Base-by-base conservation (phyloP, 2,113 vertebrate genomes). In the Phoenicopterus ruber region DNA sequence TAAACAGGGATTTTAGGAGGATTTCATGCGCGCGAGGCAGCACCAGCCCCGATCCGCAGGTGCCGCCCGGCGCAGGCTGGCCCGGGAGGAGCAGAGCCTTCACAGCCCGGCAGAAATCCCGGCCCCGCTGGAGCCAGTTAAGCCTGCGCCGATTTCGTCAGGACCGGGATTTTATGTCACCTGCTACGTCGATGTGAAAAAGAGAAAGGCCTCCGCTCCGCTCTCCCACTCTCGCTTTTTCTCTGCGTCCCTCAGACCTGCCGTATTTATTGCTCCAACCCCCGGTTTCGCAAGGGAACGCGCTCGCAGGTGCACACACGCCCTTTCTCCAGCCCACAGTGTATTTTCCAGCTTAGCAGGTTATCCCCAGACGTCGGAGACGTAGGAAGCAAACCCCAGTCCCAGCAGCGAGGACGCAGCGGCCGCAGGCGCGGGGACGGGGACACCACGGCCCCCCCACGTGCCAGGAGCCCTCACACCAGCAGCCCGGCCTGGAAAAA, bases 311-410 rank as follows among this genome's bases (percentile, higher is more conserved):
- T 44, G 92, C 82, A 63, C 79, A 59, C 93, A 32, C 83, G 1
- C 84, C 94, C 89, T 71, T 67, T 38, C 94, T 81, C 36, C 54
- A 65, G 86, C 86, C 79, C 94, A 31, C 61, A 18, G 49, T 0
- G 1, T 16, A 7, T 80, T 91, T 95, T 81, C 95, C 91, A 95
- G 93, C 91, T 49, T 0, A 66, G 85, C 96, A 93, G 95, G 93
- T 90, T 86, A 86, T 72, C 86, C 85, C 55, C 62, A 88, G 85
- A 52, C 70, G 0, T 3, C 3, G 52, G 38, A 55, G n/a, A 10
- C 5, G 2, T 0, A 4, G 6, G 47, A 2, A 83, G 72, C 93
- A 31, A 57, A 59, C 31, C 17, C 80, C 42, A 26, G 2, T 4
- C 13, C 9, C 65, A 67, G 84, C 42, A 61, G 76, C 0, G 1